Evolutionary conservation across 2,113 vertebrate species (phyloP).

Genomic region (Gymnocephalus cernua): DNA sequence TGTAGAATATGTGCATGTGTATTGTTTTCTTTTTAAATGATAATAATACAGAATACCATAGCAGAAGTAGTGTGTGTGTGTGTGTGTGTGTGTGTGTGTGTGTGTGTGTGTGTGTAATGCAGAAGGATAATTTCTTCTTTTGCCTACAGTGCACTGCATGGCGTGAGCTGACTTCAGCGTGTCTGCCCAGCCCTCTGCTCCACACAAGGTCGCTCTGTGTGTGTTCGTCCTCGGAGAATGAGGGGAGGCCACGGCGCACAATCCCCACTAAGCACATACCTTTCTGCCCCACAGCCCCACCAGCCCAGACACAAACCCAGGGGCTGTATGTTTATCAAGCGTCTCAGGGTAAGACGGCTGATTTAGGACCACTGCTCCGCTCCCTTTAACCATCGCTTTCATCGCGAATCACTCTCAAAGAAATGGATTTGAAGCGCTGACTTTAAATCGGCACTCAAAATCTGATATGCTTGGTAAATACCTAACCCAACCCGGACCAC

Average conservation of each 20-base stretch:
- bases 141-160: constrained; percentile 61
- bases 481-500: constrained; percentile 42
- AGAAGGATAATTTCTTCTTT: constrained; percentile 45
- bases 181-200: constrained; percentile 70
- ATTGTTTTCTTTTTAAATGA: constrained; percentile 25
- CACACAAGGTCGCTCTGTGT: constrained; percentile 86
- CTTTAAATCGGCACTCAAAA: constrained; percentile 49
- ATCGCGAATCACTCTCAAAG: constrained; percentile 50
- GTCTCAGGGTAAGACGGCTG: constrained; percentile 72
- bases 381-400: constrained; percentile 57
- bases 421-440: constrained; percentile 55
- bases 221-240: constrained; percentile 81
- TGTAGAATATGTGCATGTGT: constrained; percentile 11
- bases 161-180: constrained; percentile 75
- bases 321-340: constrained; percentile 75
- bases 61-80: not conserved
- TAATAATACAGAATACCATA: constrained; percentile 10
- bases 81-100: constrained; percentile 15
- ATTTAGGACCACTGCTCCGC: constrained; percentile 68
- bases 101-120: constrained; percentile 20
- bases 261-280: constrained; percentile 81
- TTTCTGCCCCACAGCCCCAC: constrained; percentile 73
- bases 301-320: constrained; percentile 71
- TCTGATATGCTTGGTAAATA: constrained; percentile 64
- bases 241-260: constrained; percentile 74